These are phyloP conservation scores for Tichodroma muraria DNA, from an alignment of 2,113 vertebrate genomes.

Conservation along the genomic window DNA sequence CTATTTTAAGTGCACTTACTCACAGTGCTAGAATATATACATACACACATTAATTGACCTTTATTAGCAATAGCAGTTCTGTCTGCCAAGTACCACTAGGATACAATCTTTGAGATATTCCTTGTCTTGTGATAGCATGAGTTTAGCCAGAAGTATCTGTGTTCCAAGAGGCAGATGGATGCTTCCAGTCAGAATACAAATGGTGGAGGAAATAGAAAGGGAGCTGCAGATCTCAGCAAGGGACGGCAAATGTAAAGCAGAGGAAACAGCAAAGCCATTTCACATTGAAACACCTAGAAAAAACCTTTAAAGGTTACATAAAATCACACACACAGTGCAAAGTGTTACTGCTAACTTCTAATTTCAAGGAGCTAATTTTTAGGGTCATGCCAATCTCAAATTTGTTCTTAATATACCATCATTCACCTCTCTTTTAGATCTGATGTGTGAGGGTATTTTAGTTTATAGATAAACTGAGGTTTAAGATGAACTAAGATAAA, in stretches of 20 bases:
- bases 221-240: not conserved
- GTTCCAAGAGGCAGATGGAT: not conserved
- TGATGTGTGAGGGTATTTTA: not conserved
- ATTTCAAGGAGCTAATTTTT: not conserved
- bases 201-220: not conserved
- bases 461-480: not conserved
- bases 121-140: not conserved
- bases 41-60: not conserved
- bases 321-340: not conserved
- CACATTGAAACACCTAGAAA: not conserved
- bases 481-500: not conserved
- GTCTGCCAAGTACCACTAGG: not conserved
- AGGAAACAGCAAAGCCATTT: not conserved
- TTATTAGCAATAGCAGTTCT: not conserved
- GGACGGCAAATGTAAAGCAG: not conserved
- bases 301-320: not conserved
- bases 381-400: not conserved
- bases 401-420: not conserved
- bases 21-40: not conserved
- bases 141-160: not conserved
- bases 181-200: not conserved
- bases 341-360: not conserved
- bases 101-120: not conserved
- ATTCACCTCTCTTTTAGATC: not conserved
- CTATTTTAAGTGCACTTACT: not conserved